Evolutionary conservation across 2,797 vertebrate genomes (phyloP), one percentile per base, ranked within the genome.

Genomic region (Rhinichthys osculus): DNA sequence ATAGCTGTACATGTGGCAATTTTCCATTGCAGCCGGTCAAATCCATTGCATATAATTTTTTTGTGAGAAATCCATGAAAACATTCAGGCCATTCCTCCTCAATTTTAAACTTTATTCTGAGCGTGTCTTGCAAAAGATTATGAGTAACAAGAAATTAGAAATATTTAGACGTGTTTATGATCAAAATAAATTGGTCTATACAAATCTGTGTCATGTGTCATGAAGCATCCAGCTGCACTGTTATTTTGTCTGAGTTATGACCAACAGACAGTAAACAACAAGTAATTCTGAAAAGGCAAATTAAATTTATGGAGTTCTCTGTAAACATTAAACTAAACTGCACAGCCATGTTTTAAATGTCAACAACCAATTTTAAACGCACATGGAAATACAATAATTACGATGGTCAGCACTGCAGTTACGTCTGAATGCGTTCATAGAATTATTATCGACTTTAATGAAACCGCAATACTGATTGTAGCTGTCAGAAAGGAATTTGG

Each of bases 1-100:
- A 38, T 87, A 11, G 79, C 90, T 92, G 92, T 93, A 90, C 92
- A 92, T 92, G 86, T 89, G 90, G 79, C 78, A 57, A 86, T 92
- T 92, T 88, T 92, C 47, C 88, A 85, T 77, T 88, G 81, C 50
- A 35, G 66, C 57, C 40, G 47, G 14, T 59, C 35, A 78, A 88
- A 80, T 88, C 73, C 62, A 87, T 84, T 70, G 83, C 57, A 86
- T 78, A 82, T 86, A 33, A 30, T 27, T 83, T 78, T 50, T 66
- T 67, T 71, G 79, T 64, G 79, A 64, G 86, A 86, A 85, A 90
- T 84, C 81, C 69, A 90, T 89, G 59, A 86, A 92, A 91, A 92
- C 90, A 92, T 89, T 91, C 90, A 91, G 70, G 50, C 5, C 17
- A 66, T 57, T 54, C 17, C 35, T 27, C 14, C 30, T 23, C 38